These are phyloP conservation scores for Erannis defoliaria DNA, from an alignment of 2,888 invertebrate species.

Conservation along the genomic window DNA sequence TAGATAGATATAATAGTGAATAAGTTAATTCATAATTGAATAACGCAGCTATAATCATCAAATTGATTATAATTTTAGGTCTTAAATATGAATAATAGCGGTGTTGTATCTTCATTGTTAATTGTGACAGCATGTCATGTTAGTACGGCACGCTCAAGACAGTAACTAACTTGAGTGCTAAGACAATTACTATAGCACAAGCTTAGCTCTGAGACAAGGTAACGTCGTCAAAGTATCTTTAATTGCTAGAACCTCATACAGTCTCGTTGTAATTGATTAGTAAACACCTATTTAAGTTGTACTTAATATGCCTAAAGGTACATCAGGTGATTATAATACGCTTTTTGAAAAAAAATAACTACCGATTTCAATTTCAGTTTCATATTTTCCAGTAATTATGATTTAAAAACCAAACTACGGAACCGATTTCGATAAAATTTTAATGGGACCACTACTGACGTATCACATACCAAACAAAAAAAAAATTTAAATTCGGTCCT, in stretches of 20 bases:
- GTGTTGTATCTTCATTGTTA: neutral
- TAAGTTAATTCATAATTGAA: too few relatives aligned
- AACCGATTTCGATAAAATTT: too few relatives aligned
- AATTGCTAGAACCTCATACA: constrained; percentile 6
- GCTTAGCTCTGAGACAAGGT: constrained; percentile 9
- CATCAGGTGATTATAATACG: too few relatives aligned
- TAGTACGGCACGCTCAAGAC: neutral
- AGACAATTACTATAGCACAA: constrained; percentile 11
- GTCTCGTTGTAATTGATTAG: constrained; percentile 11
- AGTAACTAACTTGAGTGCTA: constrained; percentile 6
- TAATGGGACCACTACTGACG: too few relatives aligned
- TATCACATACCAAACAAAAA: too few relatives aligned
- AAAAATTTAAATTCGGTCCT: too few relatives aligned
- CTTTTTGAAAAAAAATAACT: too few relatives aligned
- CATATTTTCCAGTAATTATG: too few relatives aligned
- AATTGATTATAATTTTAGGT: neutral
- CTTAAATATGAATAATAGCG: neutral
- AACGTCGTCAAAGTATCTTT: constrained; percentile 11
- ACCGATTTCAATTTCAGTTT: too few relatives aligned
- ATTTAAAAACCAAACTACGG: too few relatives aligned
- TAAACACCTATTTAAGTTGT: constrained; percentile 9
- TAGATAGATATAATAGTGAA: too few relatives aligned
- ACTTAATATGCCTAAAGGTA: neutral
- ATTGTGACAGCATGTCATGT: neutral
- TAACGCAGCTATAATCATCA: too few relatives aligned